A percentile compares a stretch with the other conserved stretches of the same genome.
Conservation (phyloP, 1,140 invertebrate species). For the Planococcus citri region DNA sequence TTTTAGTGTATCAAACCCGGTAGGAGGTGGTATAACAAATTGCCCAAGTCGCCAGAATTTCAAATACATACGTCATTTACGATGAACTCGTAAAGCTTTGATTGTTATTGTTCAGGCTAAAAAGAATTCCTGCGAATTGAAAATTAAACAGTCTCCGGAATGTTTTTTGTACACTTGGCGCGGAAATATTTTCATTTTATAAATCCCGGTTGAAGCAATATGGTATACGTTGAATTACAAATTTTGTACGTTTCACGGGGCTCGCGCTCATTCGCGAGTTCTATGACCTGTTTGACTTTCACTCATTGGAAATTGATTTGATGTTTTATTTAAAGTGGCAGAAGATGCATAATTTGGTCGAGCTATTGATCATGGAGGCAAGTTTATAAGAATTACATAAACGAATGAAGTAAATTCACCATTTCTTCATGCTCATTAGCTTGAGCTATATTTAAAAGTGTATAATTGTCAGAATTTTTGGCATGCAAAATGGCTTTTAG, state of each 20-base stretch:
- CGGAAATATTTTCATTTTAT: constrained; percentile 8
- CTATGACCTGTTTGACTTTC: too few relatives aligned
- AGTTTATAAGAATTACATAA: too few relatives aligned
- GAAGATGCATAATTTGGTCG: background rate
- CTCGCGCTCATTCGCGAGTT: background rate
- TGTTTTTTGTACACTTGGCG: background rate
- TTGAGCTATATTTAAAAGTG: too few relatives aligned
- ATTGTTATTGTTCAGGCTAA: constrained; percentile 11
- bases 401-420: too few relatives aligned
- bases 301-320: background rate
- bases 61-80: constrained; percentile 20
- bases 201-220: constrained; percentile 14
- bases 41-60: constrained; percentile 11
- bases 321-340: background rate
- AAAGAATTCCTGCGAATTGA: constrained; percentile 2
- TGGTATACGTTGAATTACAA: constrained; percentile 14
- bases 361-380: background rate
- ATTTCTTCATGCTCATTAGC: too few relatives aligned
- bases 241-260: background rate
- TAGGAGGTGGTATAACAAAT: constrained; percentile 12
- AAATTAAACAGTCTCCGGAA: constrained; percentile 14
- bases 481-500: too few relatives aligned
- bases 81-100: constrained; percentile 18
- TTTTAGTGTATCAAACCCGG: constrained; percentile 9
- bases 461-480: too few relatives aligned